A percentile compares a stretch with the other conserved stretches of the same genome.
Conservation (phyloP, 2,888 invertebrate species). For the Pediacus dermestoides region DNA sequence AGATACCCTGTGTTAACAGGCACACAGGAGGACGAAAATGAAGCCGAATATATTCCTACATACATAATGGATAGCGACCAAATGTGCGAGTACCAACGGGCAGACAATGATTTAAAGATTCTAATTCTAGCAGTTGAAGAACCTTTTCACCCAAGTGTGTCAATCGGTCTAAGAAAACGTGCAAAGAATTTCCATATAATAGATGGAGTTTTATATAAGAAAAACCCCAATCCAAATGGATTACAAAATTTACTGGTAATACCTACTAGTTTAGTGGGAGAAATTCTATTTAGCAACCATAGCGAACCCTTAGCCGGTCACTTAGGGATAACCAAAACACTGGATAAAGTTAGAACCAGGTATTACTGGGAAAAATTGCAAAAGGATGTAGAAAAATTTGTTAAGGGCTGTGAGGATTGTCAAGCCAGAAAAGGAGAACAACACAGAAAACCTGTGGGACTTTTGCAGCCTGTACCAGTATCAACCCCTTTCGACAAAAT, state of each 20-base stretch:
- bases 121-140: slow-evolving; percentile 18
- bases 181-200: slow-evolving; percentile 21
- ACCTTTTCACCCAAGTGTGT: slow-evolving; percentile 8
- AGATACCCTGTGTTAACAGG: slow-evolving; percentile 17
- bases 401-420: too few species aligned
- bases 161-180: slow-evolving; percentile 18
- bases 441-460: slow-evolving; percentile 19
- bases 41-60: slow-evolving; percentile 16
- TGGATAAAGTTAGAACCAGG: slow-evolving; percentile 20
- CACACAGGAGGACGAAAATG: slow-evolving; percentile 2
- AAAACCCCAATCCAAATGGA: slow-evolving; percentile 12
- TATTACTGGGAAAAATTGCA: slow-evolving; percentile 23
- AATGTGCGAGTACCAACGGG: slow-evolving; percentile 16
- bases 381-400: slow-evolving; percentile 21
- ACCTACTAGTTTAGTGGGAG: slow-evolving; percentile 16
- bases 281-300: slow-evolving; percentile 24
- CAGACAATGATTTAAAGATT: slow-evolving; percentile 12
- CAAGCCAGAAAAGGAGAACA: too few species aligned
- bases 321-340: slow-evolving; percentile 22
- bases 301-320: slow-evolving; percentile 23
- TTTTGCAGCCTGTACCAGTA: slow-evolving; percentile 20
- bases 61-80: slow-evolving; percentile 16
- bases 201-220: slow-evolving; percentile 21
- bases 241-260: slow-evolving; percentile 25
- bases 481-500: slow-evolving; percentile 30